These are phyloP conservation scores for Fukomys damarensis DNA, from an alignment of 2,113 vertebrate genomes.

Conservation along the genomic window DNA sequence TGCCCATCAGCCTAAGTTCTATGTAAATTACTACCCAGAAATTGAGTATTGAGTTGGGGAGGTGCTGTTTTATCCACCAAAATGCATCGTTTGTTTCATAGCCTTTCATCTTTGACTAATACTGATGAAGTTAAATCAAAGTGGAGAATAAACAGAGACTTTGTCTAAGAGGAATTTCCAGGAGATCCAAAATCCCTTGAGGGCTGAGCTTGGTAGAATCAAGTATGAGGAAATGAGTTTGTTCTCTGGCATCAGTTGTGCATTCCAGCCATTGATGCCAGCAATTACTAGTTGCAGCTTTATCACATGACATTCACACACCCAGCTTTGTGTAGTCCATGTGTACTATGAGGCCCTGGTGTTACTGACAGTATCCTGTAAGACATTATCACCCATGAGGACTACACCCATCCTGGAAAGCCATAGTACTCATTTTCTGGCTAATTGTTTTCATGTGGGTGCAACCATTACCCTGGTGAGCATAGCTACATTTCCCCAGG, in stretches of 20 bases:
- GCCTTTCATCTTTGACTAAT: background rate
- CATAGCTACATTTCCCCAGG: background rate
- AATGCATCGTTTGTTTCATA: background rate
- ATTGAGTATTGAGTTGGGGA: background rate
- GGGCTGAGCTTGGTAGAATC: background rate
- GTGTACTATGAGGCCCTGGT: background rate
- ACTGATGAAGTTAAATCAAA: background rate
- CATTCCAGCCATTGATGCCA: background rate
- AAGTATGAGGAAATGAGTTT: background rate
- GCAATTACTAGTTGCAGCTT: background rate
- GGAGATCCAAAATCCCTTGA: no score
- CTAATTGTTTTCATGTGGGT: background rate
- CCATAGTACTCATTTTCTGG: background rate
- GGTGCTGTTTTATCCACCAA: background rate
- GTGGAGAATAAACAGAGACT: background rate
- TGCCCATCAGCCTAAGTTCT: background rate
- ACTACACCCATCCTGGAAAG: background rate
- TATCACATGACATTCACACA: fast-evolving
- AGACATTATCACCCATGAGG: background rate
- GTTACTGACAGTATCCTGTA: background rate
- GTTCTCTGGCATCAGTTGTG: background rate
- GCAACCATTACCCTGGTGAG: background rate
- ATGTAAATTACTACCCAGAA: background rate
- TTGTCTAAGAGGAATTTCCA: background rate
- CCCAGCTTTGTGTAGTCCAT: background rate